Evolutionary conservation across 2,888 invertebrate species (phyloP).

Genomic region (Belgica antarctica): DNA sequence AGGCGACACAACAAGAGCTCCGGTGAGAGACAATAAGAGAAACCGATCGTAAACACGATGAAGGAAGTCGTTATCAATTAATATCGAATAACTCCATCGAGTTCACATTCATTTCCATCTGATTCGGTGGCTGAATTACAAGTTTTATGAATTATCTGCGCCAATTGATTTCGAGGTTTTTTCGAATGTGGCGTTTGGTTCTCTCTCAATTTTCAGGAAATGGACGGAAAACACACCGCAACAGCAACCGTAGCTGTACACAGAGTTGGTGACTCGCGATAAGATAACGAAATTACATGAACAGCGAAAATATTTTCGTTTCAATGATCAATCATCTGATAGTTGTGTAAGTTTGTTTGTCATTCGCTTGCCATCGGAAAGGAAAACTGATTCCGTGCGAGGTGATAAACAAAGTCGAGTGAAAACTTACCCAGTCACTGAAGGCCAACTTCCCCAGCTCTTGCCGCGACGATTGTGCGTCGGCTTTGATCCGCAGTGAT

Average conservation of each 20-base stretch:
- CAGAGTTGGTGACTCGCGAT: neutral
- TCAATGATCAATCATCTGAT: conserved; percentile 3
- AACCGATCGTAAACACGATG: neutral
- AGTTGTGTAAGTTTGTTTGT: neutral
- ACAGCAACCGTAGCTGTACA: neutral
- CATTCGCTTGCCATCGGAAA: neutral
- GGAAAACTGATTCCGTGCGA: no score
- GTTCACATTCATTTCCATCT: neutral
- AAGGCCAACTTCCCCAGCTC: conserved; percentile 81
- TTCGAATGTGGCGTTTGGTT: neutral
- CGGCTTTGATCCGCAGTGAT: conserved; percentile 63
- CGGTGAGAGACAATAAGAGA: neutral
- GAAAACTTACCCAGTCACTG: conserved; percentile 84
- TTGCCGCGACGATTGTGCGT: conserved; percentile 61
- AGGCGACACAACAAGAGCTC: no score
- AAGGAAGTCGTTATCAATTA: conserved; percentile 26
- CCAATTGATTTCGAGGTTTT: neutral
- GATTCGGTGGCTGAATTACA: neutral
- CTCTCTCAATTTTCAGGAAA: conserved; percentile 21
- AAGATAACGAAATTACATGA: conserved; percentile 19
- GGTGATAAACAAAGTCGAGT: neutral
- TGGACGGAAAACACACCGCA: neutral
- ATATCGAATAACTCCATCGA: conserved; percentile 1
- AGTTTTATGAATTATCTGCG: neutral
- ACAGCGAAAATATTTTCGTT: neutral